Conservation (phyloP, 2,888 invertebrate species). For the Drosophila eohydei region DNA sequence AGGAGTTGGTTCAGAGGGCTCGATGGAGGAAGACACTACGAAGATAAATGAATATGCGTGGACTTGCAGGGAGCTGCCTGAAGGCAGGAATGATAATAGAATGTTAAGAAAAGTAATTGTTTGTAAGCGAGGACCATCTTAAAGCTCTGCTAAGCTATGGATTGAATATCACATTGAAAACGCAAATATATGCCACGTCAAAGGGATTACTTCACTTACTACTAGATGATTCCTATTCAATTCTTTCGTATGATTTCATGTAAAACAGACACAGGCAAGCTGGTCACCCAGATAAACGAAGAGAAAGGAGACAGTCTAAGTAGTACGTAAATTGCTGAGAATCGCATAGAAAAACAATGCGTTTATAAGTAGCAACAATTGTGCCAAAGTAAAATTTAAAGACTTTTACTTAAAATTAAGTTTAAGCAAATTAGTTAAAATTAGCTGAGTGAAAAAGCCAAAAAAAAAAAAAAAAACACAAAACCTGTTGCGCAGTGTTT, state of each 20-base stretch:
- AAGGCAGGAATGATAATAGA: too few relatives aligned
- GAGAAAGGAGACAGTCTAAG: not conserved
- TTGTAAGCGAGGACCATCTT: too few relatives aligned
- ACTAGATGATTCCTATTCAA: too few relatives aligned
- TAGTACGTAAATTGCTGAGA: not conserved
- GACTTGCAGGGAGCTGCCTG: too few relatives aligned
- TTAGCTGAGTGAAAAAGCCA: not conserved
- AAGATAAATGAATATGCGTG: not conserved
- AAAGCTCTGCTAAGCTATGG: too few relatives aligned
- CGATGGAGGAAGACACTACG: not conserved
- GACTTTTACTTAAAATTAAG: not conserved
- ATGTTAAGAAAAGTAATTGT: too few relatives aligned
- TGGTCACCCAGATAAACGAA: not conserved
- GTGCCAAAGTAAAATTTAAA: not conserved
- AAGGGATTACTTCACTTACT: too few relatives aligned
- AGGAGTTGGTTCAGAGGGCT: not conserved
- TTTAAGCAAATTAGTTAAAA: not conserved
- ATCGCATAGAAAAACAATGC: not conserved
- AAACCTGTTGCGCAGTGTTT: slow-evolving; percentile 51
- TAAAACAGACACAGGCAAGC: not conserved
- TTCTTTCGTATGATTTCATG: not conserved
- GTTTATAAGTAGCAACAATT: not conserved
- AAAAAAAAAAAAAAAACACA: not conserved
- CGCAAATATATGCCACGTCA: too few relatives aligned
- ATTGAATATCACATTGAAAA: too few relatives aligned